Percentiles rank a stretch among this genome's conserved stretches.
phyloP scores from a whole-genome alignment of 2,113 vertebrate species.

The Engystomops pustulosus region DNA sequence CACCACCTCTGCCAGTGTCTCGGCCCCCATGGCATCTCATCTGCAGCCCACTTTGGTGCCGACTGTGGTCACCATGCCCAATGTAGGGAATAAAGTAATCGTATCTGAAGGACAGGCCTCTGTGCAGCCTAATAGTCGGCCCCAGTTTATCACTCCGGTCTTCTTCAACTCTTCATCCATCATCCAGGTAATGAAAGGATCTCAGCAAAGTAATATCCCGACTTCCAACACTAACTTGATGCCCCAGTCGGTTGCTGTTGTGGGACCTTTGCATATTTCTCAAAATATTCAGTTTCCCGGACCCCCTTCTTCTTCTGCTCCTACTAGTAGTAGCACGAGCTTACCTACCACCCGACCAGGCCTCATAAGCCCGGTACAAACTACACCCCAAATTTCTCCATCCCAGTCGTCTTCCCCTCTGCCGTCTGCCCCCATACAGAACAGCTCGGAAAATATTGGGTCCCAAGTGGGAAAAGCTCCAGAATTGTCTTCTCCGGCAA shows the following conservation, averaged over 20 bases:
- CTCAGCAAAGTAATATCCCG: conserved; percentile 81
- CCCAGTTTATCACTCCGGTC: conserved; percentile 90
- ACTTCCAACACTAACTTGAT: conserved; percentile 74
- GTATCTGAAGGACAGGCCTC: conserved; percentile 81
- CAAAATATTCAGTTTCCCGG: conserved; percentile 87
- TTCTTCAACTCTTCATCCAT: conserved; percentile 91
- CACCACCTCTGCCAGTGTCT: conserved; percentile 82
- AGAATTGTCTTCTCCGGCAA: conserved; percentile 73
- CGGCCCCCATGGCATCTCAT: conserved; percentile 77
- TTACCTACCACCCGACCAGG: conserved; percentile 73
- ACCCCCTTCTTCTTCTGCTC: conserved; percentile 69
- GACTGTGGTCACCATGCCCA: conserved; percentile 88
- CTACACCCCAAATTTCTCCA: conserved; percentile 78
- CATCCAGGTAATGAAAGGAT: conserved; percentile 91
- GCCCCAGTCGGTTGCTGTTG: conserved; percentile 80
- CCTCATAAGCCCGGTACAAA: conserved; percentile 75
- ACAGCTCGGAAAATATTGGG: conserved; percentile 70
- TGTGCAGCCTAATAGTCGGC: conserved; percentile 73
- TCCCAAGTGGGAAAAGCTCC: conserved; percentile 61
- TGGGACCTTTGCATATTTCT: conserved; percentile 87
- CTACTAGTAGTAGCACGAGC: conserved; percentile 70
- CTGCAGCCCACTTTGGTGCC: conserved; percentile 82
- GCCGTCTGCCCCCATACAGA: conserved; percentile 68
- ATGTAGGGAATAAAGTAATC: conserved; percentile 81
- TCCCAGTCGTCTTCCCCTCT: conserved; percentile 69